These are phyloP conservation scores for Malurus alboscapulatus DNA, from an alignment of 2,113 vertebrate genomes.

Conservation along the genomic window DNA sequence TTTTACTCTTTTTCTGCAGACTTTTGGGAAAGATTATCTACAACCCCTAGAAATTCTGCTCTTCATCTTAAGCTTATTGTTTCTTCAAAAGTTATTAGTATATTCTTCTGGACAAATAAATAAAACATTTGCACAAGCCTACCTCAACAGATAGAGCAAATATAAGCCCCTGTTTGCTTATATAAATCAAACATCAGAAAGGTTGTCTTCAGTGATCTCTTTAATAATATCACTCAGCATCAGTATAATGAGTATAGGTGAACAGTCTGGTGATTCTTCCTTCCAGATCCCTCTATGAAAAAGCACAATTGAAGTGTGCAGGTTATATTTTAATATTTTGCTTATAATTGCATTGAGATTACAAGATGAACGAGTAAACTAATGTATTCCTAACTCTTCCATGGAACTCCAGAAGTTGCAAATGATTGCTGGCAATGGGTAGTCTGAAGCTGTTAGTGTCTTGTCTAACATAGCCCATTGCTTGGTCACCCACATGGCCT, in stretches of 20 bases:
- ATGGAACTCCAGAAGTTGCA: not conserved
- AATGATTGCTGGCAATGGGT: not conserved
- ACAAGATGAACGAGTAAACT: not conserved
- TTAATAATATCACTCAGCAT: not conserved
- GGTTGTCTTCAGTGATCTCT: not conserved
- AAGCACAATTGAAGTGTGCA: not conserved
- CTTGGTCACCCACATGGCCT: not conserved
- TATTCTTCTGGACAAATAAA: not conserved
- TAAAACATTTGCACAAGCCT: not conserved
- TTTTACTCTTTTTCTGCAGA: not conserved
- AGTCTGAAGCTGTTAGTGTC: not conserved
- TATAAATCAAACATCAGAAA: not conserved
- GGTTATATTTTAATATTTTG: not conserved
- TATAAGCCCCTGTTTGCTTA: not conserved
- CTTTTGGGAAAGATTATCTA: not conserved
- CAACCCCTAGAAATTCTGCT: not conserved
- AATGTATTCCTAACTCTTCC: not conserved
- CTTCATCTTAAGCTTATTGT: not conserved
- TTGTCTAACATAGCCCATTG: not conserved
- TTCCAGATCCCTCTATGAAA: not conserved
- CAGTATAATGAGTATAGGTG: not conserved
- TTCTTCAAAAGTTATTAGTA: not conserved
- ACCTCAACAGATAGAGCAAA: not conserved
- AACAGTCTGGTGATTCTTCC: not conserved
- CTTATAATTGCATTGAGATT: not conserved